Evolutionary conservation across 2,113 vertebrate species (phyloP), one percentile per base, ranked within the genome.

Genomic region (Mugil cephalus): DNA sequence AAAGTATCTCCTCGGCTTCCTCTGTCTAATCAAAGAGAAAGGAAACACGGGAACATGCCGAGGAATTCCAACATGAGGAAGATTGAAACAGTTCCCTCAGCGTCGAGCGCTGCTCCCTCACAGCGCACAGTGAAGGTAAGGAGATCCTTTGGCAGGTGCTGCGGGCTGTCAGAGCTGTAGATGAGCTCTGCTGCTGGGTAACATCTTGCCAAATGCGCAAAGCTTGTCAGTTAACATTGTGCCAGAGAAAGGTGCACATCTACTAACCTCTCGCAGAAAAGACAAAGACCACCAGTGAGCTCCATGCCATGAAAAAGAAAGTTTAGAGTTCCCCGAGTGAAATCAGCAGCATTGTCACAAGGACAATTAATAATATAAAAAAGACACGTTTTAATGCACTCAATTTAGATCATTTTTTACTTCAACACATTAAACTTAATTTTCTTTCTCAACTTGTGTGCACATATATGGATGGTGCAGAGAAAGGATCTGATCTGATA

Each of bases 71-170:
- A 75, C 73, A 80, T 86, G 82, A 89, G 84, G 87, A 85, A 80
- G 90, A 90, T 40, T 88, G 86, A 87, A 91, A 74, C 82, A 48
- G 88, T 81, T 90, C 84, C 91, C 83, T 84, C 77, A 86, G 82
- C 68, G 45, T 84, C 84, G 84, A 91, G 91, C 85, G 76, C 54
- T 83, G 88, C 88, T 92, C 92, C 83, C 88, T 91, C 87, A 90
- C 80, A 80, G 85, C 84, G 87, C 77, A 92, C 83, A 87, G 87
- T 69, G 79, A 74, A 88, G 82, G 82, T 83, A 87, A 91, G 89
- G 81, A 92, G 89, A 84, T 91, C 82, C 82, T 90, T 88, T 93
- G 91, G 93, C 92, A 94, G 93, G 92, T 94, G 90, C 86, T 88
- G 84, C 70, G 72, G 80, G 84, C 93, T 94, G 93, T 94, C 93